Conservation (phyloP, 2,888 invertebrate genomes). For the Drosophila hamatofila region DNA sequence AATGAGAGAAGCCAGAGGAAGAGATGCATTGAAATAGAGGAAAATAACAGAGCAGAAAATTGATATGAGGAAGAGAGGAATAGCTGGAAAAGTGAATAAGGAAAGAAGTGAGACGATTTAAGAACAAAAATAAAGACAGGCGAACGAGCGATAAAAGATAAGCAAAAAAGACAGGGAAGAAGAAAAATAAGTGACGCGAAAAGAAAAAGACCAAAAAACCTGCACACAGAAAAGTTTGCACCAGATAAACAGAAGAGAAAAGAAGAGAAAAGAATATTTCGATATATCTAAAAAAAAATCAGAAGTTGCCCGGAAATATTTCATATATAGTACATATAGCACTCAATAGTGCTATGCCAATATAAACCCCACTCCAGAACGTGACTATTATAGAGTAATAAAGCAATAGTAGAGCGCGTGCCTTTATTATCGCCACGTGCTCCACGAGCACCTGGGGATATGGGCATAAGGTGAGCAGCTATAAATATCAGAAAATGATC, state of each 20-base stretch:
- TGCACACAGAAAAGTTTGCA: neutral
- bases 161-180: too few relatives aligned
- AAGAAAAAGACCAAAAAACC: too few relatives aligned
- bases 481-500: conserved; percentile 18
- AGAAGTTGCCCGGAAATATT: neutral
- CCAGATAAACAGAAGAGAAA: neutral
- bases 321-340: neutral
- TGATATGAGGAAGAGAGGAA: neutral
- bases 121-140: too few relatives aligned
- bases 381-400: conserved; percentile 34
- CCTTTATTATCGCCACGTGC: conserved; percentile 43
- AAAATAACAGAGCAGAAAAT: too few relatives aligned
- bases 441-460: conserved; percentile 1
- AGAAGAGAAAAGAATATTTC: neutral
- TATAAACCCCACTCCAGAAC: conserved; percentile 23
- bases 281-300: neutral
- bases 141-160: too few relatives aligned
- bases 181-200: neutral
- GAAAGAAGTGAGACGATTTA: too few relatives aligned
- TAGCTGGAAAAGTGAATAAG: too few relatives aligned
- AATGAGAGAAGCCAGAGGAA: neutral
- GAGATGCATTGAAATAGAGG: too few relatives aligned
- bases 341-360: neutral
- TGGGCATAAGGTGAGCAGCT: neutral
- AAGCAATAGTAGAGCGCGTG: conserved; percentile 21